phyloP scores from a whole-genome alignment of 2,113 vertebrate species.

The Crocuta crocuta region DNA sequence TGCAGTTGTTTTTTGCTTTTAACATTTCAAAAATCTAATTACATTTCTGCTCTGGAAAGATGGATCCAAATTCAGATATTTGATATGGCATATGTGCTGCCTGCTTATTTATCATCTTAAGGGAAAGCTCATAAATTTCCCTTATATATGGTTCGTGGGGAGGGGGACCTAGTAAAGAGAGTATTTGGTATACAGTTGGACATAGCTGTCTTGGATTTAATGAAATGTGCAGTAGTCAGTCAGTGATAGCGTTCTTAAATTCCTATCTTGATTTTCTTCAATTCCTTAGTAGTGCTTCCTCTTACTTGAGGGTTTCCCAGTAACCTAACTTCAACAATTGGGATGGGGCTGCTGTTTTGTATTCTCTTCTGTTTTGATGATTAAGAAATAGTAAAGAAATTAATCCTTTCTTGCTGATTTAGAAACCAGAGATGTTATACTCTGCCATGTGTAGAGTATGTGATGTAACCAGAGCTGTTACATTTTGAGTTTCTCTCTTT shows the following conservation, averaged over 20 bases:
- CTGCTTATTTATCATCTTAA: conserved; percentile 1
- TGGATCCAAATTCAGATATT: conserved; percentile 16
- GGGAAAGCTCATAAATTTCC: neutral
- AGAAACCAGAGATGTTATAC: neutral
- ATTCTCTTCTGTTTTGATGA: conserved; percentile 11
- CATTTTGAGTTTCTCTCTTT: neutral
- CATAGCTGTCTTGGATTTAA: neutral
- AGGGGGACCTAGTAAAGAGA: neutral
- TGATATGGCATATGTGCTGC: neutral
- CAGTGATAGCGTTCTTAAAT: neutral
- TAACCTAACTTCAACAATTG: neutral
- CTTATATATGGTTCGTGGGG: neutral
- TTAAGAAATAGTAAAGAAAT: neutral
- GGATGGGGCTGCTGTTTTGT: neutral
- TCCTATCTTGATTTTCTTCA: neutral
- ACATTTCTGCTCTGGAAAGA: neutral
- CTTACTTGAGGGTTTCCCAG: neutral
- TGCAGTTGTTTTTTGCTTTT: conserved; percentile 8
- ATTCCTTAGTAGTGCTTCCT: neutral
- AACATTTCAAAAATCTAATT: conserved; percentile 11
- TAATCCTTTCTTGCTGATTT: conserved; percentile 14
- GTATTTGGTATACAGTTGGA: neutral
- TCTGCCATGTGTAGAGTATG: neutral
- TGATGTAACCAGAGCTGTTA: neutral
- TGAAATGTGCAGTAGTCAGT: neutral